These are phyloP conservation scores for Darwinula stevensoni DNA, from an alignment of 2,888 invertebrate genomes.

Conservation along the genomic window DNA sequence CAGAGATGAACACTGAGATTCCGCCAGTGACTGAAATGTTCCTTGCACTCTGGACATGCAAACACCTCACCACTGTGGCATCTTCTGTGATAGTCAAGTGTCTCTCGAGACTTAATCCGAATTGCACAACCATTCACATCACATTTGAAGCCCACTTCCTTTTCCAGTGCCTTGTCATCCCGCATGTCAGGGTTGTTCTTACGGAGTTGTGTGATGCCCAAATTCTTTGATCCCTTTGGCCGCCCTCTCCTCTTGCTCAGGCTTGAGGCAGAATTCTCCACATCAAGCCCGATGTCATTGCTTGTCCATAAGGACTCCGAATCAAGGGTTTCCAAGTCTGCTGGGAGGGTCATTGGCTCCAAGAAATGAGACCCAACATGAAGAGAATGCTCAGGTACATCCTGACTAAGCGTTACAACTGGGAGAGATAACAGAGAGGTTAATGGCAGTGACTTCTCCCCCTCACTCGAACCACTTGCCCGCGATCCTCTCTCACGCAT, in stretches of 20 bases:
- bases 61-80: conserved; percentile 23
- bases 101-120: conserved; percentile 24
- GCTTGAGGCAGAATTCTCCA: conserved; percentile 1
- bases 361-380: no score
- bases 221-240: neutral
- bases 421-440: no score
- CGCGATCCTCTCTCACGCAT: no score
- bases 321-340: no score
- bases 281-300: no score
- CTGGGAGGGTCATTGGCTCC: no score
- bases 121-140: conserved; percentile 24
- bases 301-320: no score
- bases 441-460: no score
- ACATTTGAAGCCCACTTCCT: conserved; percentile 22
- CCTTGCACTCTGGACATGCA: conserved; percentile 34
- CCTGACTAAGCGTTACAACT: no score
- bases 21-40: conserved; percentile 26
- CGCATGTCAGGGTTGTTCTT: neutral
- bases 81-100: conserved; percentile 29
- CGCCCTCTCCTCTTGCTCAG: neutral
- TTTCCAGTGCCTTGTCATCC: neutral
- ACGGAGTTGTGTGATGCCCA: neutral
- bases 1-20: conserved; percentile 46
- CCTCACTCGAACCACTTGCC: no score
- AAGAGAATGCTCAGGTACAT: no score